These are phyloP conservation scores for Istiophorus platypterus DNA, from an alignment of 2,113 vertebrate species.

Conservation along the genomic window DNA sequence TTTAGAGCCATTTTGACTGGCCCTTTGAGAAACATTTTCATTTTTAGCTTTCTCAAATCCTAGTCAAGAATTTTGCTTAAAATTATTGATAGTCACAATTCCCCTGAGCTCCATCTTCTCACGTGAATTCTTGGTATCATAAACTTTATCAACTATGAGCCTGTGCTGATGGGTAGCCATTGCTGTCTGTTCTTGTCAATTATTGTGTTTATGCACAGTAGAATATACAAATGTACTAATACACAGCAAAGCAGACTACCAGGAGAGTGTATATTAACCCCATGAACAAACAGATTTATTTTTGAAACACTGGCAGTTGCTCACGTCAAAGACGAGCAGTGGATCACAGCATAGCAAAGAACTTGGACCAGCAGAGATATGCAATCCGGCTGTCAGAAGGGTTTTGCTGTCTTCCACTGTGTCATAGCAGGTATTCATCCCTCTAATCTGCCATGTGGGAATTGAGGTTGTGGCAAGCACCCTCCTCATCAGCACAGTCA, in stretches of 20 bases:
- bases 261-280: constrained; percentile 7
- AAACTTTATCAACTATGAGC: neutral
- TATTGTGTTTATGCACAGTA: neutral
- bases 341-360: constrained; percentile 12
- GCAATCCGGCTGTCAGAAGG: constrained; percentile 46
- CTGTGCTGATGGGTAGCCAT: neutral
- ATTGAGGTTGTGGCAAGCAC: constrained; percentile 61
- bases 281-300: constrained; percentile 7
- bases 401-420: constrained; percentile 44
- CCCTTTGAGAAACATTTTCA: neutral
- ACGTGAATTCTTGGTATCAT: neutral
- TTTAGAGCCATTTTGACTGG: constrained; percentile 37
- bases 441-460: constrained; percentile 68
- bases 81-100: constrained; percentile 5
- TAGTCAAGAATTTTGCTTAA: constrained; percentile 17
- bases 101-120: neutral
- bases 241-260: neutral
- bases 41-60: constrained; percentile 9
- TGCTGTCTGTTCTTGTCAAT: neutral
- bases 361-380: constrained; percentile 32
- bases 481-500: constrained; percentile 76
- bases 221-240: neutral
- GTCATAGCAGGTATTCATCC: constrained; percentile 73
- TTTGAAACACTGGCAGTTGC: constrained; percentile 28
- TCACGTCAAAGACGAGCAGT: constrained; percentile 12